Base-by-base conservation (phyloP, 2,113 vertebrate genomes). In the Lichenostomus cassidix region DNA sequence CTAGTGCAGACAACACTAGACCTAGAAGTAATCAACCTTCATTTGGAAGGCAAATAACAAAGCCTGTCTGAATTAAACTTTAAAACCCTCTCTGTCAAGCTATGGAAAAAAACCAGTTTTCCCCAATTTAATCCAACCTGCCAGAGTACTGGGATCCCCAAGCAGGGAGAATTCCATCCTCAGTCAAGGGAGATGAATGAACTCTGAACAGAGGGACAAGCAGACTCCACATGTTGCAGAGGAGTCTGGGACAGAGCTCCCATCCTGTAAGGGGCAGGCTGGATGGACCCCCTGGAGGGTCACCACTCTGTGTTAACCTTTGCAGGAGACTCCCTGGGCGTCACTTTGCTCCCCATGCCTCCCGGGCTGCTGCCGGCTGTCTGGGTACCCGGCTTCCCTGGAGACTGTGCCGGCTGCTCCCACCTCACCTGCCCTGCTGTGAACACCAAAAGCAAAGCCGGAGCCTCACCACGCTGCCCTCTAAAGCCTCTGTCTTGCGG, bases 401-500 rank as follows among this genome's bases (percentile, higher is more conserved):
- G 50, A 47, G 47, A 56, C 50, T 0, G 0, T 3, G 39, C 55
- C 0, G 2, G 50, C 39, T n/a, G 58, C 73, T 89, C 52, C 49
- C 77, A 70, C 65, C 91, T 89, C 91, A 94, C 86, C 90, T 94
- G 88, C 77, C 83, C 83, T 47, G 79, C 79, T 91, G 94, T 0
- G 31, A 92, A 46, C 80, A 64, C 91, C 81, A 62, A 79, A 76
- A 77, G 64, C 4, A 0, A 41, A 84, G 88, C 47, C 1, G 5
- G 80, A 87, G 62, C 75, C 92, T 95, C 29, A 11, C 60, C 33
- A 50, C 0, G 42, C 70, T 68, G 67, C 90, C 58, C 80, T 87
- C 95, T 90, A 92, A 86, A 97, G 85, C 91, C 77, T 77, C 95
- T 90, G 90, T 96, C 95, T 96, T 94, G 91, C 0, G 1, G 94